phyloP scores from a whole-genome alignment of 2,113 vertebrate genomes.

The Dasyornis broadbenti region DNA sequence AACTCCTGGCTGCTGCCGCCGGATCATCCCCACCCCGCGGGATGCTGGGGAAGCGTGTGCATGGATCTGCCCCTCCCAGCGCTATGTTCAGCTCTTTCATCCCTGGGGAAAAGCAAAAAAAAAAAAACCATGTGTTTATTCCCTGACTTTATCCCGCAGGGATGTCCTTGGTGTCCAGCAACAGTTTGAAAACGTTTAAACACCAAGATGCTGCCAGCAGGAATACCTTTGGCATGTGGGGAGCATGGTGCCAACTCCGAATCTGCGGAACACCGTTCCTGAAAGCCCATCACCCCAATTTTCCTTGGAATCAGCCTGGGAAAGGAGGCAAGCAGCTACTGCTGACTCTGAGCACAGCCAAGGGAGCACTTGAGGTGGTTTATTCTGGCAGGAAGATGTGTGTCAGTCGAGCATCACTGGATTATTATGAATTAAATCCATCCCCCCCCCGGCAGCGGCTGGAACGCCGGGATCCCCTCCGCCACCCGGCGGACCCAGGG shows the following conservation, averaged over 20 bases:
- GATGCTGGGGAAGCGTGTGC: not conserved
- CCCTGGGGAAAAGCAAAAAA: not conserved
- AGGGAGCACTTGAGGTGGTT: not conserved
- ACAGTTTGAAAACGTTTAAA: not conserved
- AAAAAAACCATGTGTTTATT: accelerated
- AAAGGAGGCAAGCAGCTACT: not conserved
- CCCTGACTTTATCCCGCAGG: not conserved
- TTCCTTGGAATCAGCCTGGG: not conserved
- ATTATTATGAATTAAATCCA: not conserved
- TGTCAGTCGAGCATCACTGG: not conserved
- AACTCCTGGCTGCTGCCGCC: accelerated
- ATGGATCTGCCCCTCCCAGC: not conserved
- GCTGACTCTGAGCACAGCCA: accelerated
- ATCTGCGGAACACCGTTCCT: accelerated
- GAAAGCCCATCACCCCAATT: not conserved
- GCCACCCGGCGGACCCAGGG: accelerated
- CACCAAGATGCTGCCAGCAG: not conserved
- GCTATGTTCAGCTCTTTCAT: not conserved
- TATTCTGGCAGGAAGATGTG: not conserved
- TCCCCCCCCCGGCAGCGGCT: accelerated
- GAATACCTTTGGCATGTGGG: accelerated
- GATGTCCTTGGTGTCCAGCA: not conserved
- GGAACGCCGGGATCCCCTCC: accelerated
- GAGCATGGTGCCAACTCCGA: not conserved
- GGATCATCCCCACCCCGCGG: accelerated